Percentiles rank a stretch among this genome's conserved stretches.
These are phyloP conservation scores for Cyanoramphus novaezelandiae DNA, from an alignment of 2,113 vertebrate species.

Conservation along the genomic window DNA sequence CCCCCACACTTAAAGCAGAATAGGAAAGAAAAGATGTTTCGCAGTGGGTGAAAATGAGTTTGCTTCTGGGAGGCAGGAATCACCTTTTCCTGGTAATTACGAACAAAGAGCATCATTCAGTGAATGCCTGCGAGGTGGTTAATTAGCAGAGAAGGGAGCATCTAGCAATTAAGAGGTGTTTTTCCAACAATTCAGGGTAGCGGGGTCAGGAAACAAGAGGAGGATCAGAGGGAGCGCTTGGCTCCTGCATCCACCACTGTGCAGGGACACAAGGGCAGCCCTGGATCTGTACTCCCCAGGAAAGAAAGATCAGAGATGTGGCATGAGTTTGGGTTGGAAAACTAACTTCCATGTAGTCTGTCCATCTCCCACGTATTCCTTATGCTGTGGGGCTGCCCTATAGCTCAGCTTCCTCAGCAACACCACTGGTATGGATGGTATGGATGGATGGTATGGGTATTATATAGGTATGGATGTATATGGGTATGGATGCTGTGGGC, in stretches of 20 bases:
- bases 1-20: neutral
- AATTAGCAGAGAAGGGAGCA: slow-evolving; percentile 54
- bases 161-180: slow-evolving; percentile 10
- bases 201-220: neutral
- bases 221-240: neutral
- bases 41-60: slow-evolving; percentile 10
- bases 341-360: accelerated
- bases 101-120: slow-evolving; percentile 45
- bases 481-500: accelerated
- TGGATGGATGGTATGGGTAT: too few species aligned
- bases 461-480: too few species aligned
- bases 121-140: slow-evolving; percentile 42
- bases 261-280: neutral
- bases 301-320: neutral
- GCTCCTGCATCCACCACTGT: accelerated
- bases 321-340: neutral
- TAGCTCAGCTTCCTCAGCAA: neutral
- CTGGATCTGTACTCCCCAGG: neutral
- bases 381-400: accelerated
- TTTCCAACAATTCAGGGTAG: neutral
- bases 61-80: slow-evolving; percentile 31
- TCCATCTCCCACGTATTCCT: accelerated
- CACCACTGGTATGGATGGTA: too few species aligned
- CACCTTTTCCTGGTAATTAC: slow-evolving; percentile 64
- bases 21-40: neutral